phyloP scores from a whole-genome alignment of 2,113 vertebrate genomes.

The Bubo blakistoni region DNA sequence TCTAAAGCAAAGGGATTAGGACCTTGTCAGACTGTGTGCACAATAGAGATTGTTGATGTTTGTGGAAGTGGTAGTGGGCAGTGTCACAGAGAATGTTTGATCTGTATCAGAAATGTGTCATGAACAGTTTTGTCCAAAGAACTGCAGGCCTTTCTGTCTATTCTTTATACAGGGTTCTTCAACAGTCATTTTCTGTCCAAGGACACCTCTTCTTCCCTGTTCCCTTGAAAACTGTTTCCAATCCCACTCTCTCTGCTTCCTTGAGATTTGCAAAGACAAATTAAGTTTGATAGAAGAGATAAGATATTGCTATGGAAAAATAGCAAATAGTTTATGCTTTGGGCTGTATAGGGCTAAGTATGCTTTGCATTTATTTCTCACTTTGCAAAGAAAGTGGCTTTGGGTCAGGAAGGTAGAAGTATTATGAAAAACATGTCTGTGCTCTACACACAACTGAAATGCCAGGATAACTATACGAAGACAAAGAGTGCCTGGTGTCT shows the following conservation, averaged over 20 bases:
- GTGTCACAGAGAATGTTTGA: neutral
- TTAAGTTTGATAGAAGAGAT: neutral
- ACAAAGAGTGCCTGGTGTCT: neutral
- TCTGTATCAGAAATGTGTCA: neutral
- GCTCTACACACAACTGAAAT: neutral
- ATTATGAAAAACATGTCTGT: neutral
- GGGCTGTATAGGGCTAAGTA: neutral
- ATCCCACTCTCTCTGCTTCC: neutral
- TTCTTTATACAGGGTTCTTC: neutral
- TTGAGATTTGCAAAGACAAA: neutral
- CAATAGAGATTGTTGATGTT: neutral
- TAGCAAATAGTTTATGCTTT: neutral
- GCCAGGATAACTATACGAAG: neutral
- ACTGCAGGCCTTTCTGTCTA: neutral
- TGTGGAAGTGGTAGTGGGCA: neutral
- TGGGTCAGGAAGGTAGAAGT: neutral
- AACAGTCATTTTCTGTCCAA: neutral
- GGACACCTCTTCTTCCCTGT: neutral
- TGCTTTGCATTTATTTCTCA: neutral
- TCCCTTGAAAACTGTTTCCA: neutral
- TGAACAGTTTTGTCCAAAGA: neutral
- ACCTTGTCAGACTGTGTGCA: neutral
- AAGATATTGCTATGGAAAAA: neutral
- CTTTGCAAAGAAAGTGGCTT: neutral
- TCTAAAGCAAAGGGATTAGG: neutral